phyloP scores from a whole-genome alignment of 1,140 invertebrate genomes.

The Mycetomoellerius zeteki region DNA sequence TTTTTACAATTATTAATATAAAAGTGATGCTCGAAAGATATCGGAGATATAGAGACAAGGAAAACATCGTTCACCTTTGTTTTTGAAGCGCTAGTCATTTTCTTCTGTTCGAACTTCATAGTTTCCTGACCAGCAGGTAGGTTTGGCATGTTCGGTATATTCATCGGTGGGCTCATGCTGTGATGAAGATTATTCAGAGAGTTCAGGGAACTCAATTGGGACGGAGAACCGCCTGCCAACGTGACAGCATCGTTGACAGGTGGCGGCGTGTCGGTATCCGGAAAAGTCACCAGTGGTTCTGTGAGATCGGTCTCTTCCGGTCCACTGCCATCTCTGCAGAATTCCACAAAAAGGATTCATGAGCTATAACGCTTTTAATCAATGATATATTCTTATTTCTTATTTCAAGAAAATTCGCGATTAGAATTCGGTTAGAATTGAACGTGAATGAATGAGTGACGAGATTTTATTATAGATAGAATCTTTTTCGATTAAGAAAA shows the following conservation, averaged over 20 bases:
- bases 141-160: constrained; percentile 81
- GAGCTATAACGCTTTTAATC: neutral
- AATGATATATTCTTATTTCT: neutral
- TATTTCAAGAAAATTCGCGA: neutral
- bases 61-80: constrained; percentile 88
- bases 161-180: constrained; percentile 80
- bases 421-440: neutral
- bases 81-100: constrained; percentile 92
- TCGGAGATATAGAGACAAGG: neutral
- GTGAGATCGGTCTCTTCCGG: constrained; percentile 85
- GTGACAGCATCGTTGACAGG: constrained; percentile 79
- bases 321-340: constrained; percentile 80
- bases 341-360: constrained; percentile 5
- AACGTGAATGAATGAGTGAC: neutral
- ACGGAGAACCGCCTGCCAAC: constrained; percentile 80
- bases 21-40: neutral
- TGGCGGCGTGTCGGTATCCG: constrained; percentile 91
- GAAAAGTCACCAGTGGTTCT: constrained; percentile 92
- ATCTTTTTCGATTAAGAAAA: neutral
- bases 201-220: constrained; percentile 84
- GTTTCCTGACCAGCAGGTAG: constrained; percentile 88
- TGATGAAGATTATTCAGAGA: constrained; percentile 85
- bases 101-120: constrained; percentile 93
- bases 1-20: neutral
- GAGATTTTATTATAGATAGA: constrained; percentile 3